Percentiles rank a stretch among this genome's conserved stretches.
Conservation (phyloP, 2,888 invertebrate genomes). For the Eristalis arbustorum region DNA sequence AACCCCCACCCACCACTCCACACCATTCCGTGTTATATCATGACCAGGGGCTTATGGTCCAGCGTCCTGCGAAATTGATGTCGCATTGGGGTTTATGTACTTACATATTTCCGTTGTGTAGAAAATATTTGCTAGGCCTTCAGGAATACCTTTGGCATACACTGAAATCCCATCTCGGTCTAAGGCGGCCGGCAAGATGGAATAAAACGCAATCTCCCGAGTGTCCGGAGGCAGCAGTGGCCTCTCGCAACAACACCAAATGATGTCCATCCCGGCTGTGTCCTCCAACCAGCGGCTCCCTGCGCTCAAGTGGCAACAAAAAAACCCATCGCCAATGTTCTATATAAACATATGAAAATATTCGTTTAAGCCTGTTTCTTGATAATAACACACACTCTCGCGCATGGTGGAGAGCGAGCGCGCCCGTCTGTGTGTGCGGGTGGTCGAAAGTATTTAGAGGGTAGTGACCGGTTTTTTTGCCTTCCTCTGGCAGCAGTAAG, state of each 20-base stretch:
- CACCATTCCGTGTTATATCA: background rate
- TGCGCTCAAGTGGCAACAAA: constrained; percentile 29
- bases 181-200: constrained; percentile 66
- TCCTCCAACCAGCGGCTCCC: background rate
- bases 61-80: constrained; percentile 67
- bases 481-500: constrained; percentile 48
- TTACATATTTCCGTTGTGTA: constrained; percentile 69
- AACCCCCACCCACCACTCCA: background rate
- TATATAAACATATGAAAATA: constrained; percentile 68
- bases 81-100: constrained; percentile 70
- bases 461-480: constrained; percentile 68
- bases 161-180: constrained; percentile 60
- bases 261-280: constrained; percentile 57
- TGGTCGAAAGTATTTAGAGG: constrained; percentile 63
- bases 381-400: constrained; percentile 49
- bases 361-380: constrained; percentile 62
- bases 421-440: background rate
- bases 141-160: constrained; percentile 66
- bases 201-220: constrained; percentile 69
- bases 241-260: constrained; percentile 43
- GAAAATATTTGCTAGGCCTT: constrained; percentile 69
- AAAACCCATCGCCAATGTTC: constrained; percentile 64
- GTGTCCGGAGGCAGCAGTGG: constrained; percentile 58
- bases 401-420: background rate
- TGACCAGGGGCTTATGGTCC: constrained; percentile 55